These are phyloP conservation scores for Peromyscus polionotus DNA, from an alignment of 2,113 vertebrate species.

Conservation along the genomic window DNA sequence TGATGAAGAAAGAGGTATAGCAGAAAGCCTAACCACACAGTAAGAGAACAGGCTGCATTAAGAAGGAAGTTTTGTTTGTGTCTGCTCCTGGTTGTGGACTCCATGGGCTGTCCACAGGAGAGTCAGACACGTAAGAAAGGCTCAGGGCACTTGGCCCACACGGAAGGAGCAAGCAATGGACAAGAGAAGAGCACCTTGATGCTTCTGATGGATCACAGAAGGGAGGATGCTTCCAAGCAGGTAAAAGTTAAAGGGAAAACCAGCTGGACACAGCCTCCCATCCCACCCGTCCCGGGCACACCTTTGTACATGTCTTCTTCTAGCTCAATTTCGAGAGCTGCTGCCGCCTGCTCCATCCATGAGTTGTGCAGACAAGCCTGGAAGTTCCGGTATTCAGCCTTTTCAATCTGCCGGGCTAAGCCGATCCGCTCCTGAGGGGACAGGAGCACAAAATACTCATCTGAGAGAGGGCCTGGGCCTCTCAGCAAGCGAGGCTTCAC, in stretches of 20 bases:
- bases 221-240: background rate
- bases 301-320: conserved; percentile 91
- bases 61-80: background rate
- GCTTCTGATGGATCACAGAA: background rate
- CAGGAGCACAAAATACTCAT: conserved; percentile 31
- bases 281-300: conserved; percentile 29
- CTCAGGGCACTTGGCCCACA: background rate
- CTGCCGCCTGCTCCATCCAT: conserved; percentile 95
- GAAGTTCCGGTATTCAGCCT: conserved; percentile 94
- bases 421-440: conserved; percentile 92
- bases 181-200: background rate
- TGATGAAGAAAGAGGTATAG: background rate
- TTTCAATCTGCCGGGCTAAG: conserved; percentile 94
- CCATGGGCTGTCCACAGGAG: background rate
- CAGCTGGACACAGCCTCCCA: background rate
- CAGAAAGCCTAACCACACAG: background rate
- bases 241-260: background rate
- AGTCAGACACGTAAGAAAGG: background rate
- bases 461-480: background rate
- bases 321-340: conserved; percentile 95
- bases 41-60: background rate
- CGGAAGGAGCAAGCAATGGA: background rate
- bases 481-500: background rate
- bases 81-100: background rate
- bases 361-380: conserved; percentile 95